Percentiles rank a stretch among this genome's conserved stretches.
Evolutionary conservation across 2,113 vertebrate genomes (phyloP).

Genomic region (Planiliza haematocheilus): DNA sequence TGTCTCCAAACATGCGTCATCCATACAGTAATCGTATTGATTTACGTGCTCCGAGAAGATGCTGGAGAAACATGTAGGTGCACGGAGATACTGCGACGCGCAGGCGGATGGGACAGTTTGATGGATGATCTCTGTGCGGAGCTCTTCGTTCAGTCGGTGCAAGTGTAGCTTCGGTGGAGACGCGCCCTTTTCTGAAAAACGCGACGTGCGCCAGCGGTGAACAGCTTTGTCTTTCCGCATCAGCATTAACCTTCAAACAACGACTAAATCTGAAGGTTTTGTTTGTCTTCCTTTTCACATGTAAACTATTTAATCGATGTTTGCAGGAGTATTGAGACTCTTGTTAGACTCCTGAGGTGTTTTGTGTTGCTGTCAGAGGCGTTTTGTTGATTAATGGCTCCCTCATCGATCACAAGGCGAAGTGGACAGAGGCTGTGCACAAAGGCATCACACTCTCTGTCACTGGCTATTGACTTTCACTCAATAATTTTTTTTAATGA

Average conservation of each 20-base stretch:
- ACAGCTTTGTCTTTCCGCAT: slow-evolving; percentile 8
- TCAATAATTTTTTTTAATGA: slow-evolving; percentile 68
- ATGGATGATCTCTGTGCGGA: slow-evolving; percentile 38
- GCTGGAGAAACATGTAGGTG: slow-evolving; percentile 19
- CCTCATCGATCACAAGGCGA: slow-evolving; percentile 63
- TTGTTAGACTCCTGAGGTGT: slow-evolving; percentile 58
- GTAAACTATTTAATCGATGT: slow-evolving; percentile 18
- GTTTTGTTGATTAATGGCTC: slow-evolving; percentile 77
- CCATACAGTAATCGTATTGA: slow-evolving; percentile 60
- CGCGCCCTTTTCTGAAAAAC: slow-evolving; percentile 15
- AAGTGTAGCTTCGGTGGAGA: neutral
- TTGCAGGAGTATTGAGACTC: slow-evolving; percentile 51
- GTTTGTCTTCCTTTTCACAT: neutral
- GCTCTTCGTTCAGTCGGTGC: slow-evolving; percentile 16
- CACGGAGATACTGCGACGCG: neutral
- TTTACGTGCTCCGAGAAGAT: slow-evolving; percentile 37
- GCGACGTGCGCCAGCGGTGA: slow-evolving; percentile 18
- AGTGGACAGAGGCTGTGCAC: slow-evolving; percentile 44
- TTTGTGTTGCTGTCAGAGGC: slow-evolving; percentile 58
- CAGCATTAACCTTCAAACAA: slow-evolving; percentile 32
- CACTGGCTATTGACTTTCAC: slow-evolving; percentile 63
- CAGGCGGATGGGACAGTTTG: slow-evolving; percentile 18
- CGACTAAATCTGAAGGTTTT: slow-evolving; percentile 15
- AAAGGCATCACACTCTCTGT: slow-evolving; percentile 50
- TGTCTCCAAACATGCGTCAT: slow-evolving; percentile 50